Conservation (phyloP, 2,797 vertebrate species). For the Lepilemur septentrionalis region DNA sequence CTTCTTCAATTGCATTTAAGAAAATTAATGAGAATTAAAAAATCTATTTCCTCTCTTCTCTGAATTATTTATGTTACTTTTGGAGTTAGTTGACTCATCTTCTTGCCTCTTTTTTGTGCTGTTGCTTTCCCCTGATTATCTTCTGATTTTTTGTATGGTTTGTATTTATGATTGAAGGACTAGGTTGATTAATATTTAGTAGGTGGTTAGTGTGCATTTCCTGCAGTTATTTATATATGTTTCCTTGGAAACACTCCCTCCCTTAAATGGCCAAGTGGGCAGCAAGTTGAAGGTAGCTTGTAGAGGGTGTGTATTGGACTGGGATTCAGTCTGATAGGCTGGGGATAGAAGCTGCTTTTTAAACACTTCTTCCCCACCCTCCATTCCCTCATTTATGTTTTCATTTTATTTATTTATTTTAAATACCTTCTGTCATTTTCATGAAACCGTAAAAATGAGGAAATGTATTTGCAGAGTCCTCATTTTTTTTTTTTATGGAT, state of each 20-base stretch:
- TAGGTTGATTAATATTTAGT: background rate
- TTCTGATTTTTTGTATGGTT: background rate
- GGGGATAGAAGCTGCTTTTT: background rate
- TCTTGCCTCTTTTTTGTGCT: slow-evolving; percentile 20
- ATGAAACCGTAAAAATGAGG: background rate
- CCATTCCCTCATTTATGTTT: background rate
- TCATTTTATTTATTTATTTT: background rate
- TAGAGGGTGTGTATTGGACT: background rate
- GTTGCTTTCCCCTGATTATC: background rate
- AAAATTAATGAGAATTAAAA: background rate
- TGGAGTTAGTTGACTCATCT: background rate
- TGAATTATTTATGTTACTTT: background rate
- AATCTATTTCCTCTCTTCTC: background rate
- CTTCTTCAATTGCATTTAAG: background rate
- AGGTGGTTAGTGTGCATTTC: background rate
- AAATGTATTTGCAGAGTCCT: background rate
- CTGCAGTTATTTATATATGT: background rate
- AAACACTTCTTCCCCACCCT: background rate
- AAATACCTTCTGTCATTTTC: background rate
- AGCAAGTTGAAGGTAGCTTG: background rate
- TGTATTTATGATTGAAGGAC: background rate
- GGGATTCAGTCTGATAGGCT: background rate
- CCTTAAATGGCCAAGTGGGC: background rate
- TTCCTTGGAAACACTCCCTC: background rate
- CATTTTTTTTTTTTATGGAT: background rate